A percentile compares a stretch with the other conserved stretches of the same genome.
Evolutionary conservation across 2,797 vertebrate genomes (phyloP).

Genomic region (Alfaro cultratus): DNA sequence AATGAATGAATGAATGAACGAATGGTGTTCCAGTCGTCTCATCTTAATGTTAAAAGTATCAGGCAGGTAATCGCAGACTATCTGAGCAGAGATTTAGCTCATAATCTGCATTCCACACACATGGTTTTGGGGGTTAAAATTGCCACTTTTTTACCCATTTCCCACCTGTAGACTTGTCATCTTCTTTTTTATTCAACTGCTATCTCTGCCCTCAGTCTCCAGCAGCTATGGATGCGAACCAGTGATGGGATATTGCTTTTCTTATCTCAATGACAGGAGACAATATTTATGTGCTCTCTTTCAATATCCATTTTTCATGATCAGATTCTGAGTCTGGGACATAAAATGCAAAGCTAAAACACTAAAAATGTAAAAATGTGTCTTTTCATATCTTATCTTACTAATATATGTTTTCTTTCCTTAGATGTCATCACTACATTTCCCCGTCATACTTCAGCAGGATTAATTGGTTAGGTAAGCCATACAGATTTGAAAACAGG

Average conservation of each 20-base stretch:
- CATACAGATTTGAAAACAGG: not conserved
- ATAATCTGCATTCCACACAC: not conserved
- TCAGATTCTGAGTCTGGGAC: slow-evolving; percentile 38
- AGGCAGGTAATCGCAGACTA: not conserved
- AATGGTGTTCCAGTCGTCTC: not conserved
- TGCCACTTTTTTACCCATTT: slow-evolving; percentile 23
- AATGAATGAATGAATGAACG: not conserved
- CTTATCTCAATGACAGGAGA: slow-evolving; percentile 81
- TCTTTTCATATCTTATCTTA: not conserved
- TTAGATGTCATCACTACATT: not conserved
- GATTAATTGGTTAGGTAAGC: not conserved
- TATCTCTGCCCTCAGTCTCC: slow-evolving; percentile 41
- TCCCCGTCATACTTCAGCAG: not conserved
- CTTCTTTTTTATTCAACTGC: slow-evolving; percentile 14
- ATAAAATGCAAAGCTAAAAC: slow-evolving; percentile 44
- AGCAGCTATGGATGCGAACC: slow-evolving; percentile 56
- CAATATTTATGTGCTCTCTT: slow-evolving; percentile 81
- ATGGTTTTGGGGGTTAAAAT: not conserved
- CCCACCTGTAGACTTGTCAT: slow-evolving; percentile 35
- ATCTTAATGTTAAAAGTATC: not conserved
- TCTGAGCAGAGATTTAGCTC: not conserved
- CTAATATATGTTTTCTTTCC: not conserved
- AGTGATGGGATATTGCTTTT: slow-evolving; percentile 81
- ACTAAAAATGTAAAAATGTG: slow-evolving; percentile 13
- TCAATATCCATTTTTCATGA: slow-evolving; percentile 76